phyloP scores from a whole-genome alignment of 2,888 invertebrate species.

The Pseudococcus viburni region DNA sequence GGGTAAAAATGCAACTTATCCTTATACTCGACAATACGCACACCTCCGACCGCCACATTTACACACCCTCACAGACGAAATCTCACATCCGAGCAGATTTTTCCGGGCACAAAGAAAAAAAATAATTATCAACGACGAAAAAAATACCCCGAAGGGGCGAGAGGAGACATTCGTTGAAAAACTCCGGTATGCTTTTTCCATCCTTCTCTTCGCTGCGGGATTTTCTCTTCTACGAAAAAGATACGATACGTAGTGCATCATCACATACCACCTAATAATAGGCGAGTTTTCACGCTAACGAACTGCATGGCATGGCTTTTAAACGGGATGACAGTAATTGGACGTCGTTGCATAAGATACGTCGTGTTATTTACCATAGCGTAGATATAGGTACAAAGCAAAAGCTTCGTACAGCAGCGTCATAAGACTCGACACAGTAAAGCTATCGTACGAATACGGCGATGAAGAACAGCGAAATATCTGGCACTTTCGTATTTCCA shows the following conservation, averaged over 20 bases:
- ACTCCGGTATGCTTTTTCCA: too few relatives aligned
- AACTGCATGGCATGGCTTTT: constrained; percentile 25
- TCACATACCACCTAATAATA: constrained; percentile 30
- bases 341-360: constrained; percentile 45
- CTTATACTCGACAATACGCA: neutral
- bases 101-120: neutral
- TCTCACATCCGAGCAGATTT: neutral
- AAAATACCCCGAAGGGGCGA: too few relatives aligned
- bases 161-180: too few relatives aligned
- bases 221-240: neutral
- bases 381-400: neutral
- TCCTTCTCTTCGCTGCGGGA: too few relatives aligned
- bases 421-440: neutral
- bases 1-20: neutral
- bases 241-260: neutral
- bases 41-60: neutral
- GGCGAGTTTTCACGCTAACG: constrained; percentile 19
- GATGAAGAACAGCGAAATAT: neutral
- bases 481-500: neutral
- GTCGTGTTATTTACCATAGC: neutral
- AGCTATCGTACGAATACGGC: neutral
- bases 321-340: constrained; percentile 53
- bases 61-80: neutral
- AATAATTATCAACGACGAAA: neutral
- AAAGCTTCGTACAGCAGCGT: neutral